Evolutionary conservation across 1,140 invertebrate species (phyloP), one percentile per base, ranked within the genome.

Genomic region (Conus betulinus): DNA sequence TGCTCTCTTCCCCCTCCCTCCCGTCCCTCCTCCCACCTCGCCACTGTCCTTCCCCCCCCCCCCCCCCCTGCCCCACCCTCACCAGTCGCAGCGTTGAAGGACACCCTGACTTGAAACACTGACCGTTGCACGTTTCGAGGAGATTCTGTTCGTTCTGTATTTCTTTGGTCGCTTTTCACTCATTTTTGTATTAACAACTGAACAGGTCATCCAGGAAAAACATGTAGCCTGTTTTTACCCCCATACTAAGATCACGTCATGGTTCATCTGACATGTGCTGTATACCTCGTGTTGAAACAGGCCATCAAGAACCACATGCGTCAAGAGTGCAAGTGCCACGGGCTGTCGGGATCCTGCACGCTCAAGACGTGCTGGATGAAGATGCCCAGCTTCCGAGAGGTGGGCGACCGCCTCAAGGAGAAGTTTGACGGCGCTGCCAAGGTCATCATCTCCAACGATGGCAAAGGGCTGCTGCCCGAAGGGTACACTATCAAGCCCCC

Each of bases 331-430:
- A 99, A 99, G 95, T 99, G 99, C 94, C 98, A 99, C 95, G 98
- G 98, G 6, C 98, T 99, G 67, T 99, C 98, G 71, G 98, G 98
- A 3, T 98, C 98, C 82, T 99, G 98, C 94, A 98, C 98, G 8
- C 96, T 99, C 95, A 97, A 97, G 94, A 99, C 98, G 7, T 99
- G 99, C 95, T 99, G 98, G 98, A 97, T 97, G 94, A 98, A 97
- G 60, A 96, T 99, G 94, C 98, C 98, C 10, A 96, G 96, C 27
- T 99, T 99, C 96, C 96, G 97, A 84, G 96, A 97, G 91, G 97
- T 98, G 84, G 98, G 98, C 39, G 97, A 97, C 90, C 96, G 96
- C 81, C 96, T 99, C 52, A 94, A 97, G 96, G 97, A 97, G 87
- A 97, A 97, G 93, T 99, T 98, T 95, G 96, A 97, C 92, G 96